These are phyloP conservation scores for Phaetusa simplex DNA, from an alignment of 2,113 vertebrate species.

Conservation along the genomic window DNA sequence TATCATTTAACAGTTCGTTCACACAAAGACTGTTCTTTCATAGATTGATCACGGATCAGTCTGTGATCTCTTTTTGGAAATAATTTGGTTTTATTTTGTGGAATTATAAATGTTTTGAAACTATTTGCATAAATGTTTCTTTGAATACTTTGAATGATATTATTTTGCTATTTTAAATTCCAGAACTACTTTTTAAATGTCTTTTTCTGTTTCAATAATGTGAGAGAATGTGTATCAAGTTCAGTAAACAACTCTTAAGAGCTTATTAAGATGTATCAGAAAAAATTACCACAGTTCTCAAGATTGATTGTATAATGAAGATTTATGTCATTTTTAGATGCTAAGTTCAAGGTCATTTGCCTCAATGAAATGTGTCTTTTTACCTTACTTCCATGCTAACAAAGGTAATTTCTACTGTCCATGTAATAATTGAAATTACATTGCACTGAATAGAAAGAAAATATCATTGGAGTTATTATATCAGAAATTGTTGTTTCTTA, in stretches of 20 bases:
- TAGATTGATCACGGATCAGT: neutral
- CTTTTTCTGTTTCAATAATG: neutral
- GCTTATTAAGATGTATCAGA: neutral
- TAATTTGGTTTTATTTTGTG: neutral
- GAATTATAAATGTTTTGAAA: neutral
- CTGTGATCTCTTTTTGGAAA: neutral
- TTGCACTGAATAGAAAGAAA: neutral
- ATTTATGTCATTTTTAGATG: neutral
- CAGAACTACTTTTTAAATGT: neutral
- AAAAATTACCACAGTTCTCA: neutral
- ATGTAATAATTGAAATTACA: neutral
- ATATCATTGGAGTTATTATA: neutral
- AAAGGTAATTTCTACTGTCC: neutral
- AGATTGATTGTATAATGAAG: slow-evolving; percentile 3
- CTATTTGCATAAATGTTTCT: neutral
- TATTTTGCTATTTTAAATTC: neutral
- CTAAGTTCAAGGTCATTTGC: slow-evolving; percentile 31
- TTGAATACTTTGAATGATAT: neutral
- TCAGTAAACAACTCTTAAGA: neutral
- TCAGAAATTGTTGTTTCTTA: neutral
- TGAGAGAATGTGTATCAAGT: neutral
- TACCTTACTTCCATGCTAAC: neutral
- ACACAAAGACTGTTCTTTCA: neutral
- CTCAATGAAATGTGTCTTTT: neutral
- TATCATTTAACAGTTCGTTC: neutral